Evolutionary conservation across 2,113 vertebrate genomes (phyloP), one percentile per base, ranked within the genome.

Genomic region (Patagioenas fasciata): DNA sequence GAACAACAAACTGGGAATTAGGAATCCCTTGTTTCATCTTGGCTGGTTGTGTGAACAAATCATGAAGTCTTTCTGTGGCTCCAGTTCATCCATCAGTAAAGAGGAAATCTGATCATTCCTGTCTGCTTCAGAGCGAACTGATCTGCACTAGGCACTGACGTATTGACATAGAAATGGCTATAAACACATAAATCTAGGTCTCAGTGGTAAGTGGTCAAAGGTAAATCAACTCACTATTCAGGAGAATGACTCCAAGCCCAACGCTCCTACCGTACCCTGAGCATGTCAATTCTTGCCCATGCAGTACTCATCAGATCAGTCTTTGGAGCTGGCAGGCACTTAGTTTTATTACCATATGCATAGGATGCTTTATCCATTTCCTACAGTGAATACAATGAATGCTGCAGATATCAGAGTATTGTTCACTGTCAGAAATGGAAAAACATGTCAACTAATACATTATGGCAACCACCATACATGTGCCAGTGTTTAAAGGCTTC

Each of bases 1-100:
- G 62, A 93, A 95, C 89, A 96, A 95, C 84, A 95, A 89, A 91
- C 36, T 82, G 84, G 79, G 81, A 96, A 95, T 89, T 91, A 74
- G 89, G 91, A 93, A 96, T 93, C 87, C 87, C 94, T 91, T 87
- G 56, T 84, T 95, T 85, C 13, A 0, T 85, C 89, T 82, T 89
- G 84, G 89, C 91, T 70, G 73, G 19, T 79, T 88, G 54, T 4
- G 29, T 36, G 79, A 96, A 91, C 50, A 96, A 95, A 80, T 72
- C 93, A 85, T 51, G 23, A 94, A 95, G 71, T 58, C 25, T 62
- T 94, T 85, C 89, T 75, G 73, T 84, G 94, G 69, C 84, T 93
- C 31, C 86, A 57, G 60, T 48, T 86, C 61, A 72, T 21, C 34
- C 83, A 71, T 53, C 72, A 92, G 34, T 23, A 64, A 73, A 80